Evolutionary conservation across 1,140 invertebrate genomes (phyloP), one percentile per base, ranked within the genome.

Genomic region (Dendrolimus kikuchii): DNA sequence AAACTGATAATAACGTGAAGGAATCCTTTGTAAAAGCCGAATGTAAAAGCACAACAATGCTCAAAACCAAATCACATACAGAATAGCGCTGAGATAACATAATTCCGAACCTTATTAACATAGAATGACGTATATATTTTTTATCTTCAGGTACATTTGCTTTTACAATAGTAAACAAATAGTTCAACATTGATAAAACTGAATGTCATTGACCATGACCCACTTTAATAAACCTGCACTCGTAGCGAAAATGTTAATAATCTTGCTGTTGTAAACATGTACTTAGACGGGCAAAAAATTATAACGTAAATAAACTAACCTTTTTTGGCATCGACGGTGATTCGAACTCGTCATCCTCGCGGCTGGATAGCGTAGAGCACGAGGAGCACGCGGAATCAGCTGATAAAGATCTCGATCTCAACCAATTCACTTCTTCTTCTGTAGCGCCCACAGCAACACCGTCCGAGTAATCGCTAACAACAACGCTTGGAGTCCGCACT

Each of bases 391-490:
- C 88, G 61, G 90, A 92, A 51, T 90, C 89, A 46, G 87, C 91
- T 53, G 89, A 90, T 59, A 89, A 74, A 4, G 87, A 85, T 64
- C 82, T 88, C 60, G 87, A 86, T 6, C 89, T 78, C 63, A 92
- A 88, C 78, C 91, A 91, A 66, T 91, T 89, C 63, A 92, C 89
- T 69, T 92, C 92, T 62, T 92, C 91, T 44, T 91, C 80, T 5
- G 90, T 91, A 4, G 92, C 89, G 5, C 91, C 91, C 40, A 90
- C 88, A 5, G 89, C 88, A 10, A 91, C 86, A 59, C 93, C 93
- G 69, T 95, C 93, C 0, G 93, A 94, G 68, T 95, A 94, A 75
- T 95, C 94, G 63, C 93, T 95, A 2, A 95, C 92, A 4, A 95
- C 93, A 9, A 95, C 94, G 10, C 93, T 94, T 0, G 94, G 94